Conservation (phyloP, 2,113 vertebrate genomes). For the Catharus bicknelli region DNA sequence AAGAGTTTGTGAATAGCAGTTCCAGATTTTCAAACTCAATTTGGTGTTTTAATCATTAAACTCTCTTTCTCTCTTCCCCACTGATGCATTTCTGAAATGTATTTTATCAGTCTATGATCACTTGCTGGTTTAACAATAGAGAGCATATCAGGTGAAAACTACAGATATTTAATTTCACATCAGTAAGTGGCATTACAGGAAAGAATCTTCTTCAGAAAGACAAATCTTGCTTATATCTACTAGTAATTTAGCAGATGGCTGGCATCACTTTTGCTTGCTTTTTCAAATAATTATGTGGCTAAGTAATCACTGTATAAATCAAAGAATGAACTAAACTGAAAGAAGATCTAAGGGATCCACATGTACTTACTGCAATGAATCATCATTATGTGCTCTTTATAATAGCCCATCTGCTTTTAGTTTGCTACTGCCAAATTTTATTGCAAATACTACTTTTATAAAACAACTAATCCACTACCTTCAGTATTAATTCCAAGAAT, state of each 20-base stretch:
- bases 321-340: neutral
- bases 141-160: neutral
- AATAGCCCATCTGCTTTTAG: slow-evolving; percentile 18
- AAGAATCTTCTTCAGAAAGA: slow-evolving; percentile 10
- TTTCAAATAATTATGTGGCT: slow-evolving; percentile 24
- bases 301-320: slow-evolving; percentile 19
- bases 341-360: neutral
- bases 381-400: slow-evolving; percentile 20
- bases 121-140: neutral
- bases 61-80: neutral
- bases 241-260: slow-evolving; percentile 22
- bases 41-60: neutral
- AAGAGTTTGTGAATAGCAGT: neutral
- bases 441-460: slow-evolving; percentile 43
- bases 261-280: slow-evolving; percentile 1
- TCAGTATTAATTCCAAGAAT: slow-evolving; percentile 8
- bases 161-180: neutral
- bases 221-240: slow-evolving; percentile 33
- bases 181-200: slow-evolving; percentile 12
- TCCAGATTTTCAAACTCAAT: neutral
- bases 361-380: slow-evolving; percentile 14
- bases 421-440: slow-evolving; percentile 50
- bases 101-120: neutral
- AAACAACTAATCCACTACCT: slow-evolving; percentile 17
- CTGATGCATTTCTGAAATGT: neutral